phyloP scores from a whole-genome alignment of 64 coral and sea anemone genomes.

The Actinia tenebrosa region DNA sequence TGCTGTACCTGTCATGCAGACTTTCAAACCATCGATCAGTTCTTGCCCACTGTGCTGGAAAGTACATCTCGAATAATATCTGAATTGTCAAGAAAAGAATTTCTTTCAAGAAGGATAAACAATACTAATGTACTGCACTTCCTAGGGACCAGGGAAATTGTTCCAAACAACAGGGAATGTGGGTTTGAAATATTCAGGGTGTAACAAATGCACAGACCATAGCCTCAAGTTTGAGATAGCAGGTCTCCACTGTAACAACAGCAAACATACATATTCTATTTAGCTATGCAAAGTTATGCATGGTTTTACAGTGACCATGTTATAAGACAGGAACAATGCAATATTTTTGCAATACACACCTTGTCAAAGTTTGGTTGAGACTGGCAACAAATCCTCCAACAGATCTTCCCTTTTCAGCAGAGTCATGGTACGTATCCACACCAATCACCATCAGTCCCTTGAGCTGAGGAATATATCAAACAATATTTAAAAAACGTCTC shows the following conservation, averaged over 20 bases:
- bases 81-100: constrained; percentile 2
- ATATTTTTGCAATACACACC: constrained; percentile 12
- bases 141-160: not conserved
- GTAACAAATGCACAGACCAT: too few relatives aligned
- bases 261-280: too few relatives aligned
- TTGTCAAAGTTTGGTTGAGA: constrained; percentile 66
- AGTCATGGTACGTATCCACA: constrained; percentile 90
- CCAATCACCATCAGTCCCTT: constrained; percentile 91
- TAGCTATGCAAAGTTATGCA: too few relatives aligned
- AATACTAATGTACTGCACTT: not conserved
- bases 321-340: too few relatives aligned
- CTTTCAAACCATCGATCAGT: constrained; percentile 83
- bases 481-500: too few relatives aligned
- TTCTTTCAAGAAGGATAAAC: too few relatives aligned
- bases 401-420: constrained; percentile 73
- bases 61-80: constrained; percentile 82
- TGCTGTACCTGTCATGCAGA: constrained; percentile 65
- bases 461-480: constrained; percentile 33
- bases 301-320: too few relatives aligned
- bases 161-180: too few relatives aligned
- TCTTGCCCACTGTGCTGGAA: constrained; percentile 89
- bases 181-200: too few relatives aligned
- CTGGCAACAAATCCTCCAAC: constrained; percentile 98
- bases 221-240: too few relatives aligned
- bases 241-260: too few relatives aligned